Evolutionary conservation across 2,113 vertebrate genomes (phyloP), one percentile per base, ranked within the genome.

Genomic region (Siniperca chuatsi): DNA sequence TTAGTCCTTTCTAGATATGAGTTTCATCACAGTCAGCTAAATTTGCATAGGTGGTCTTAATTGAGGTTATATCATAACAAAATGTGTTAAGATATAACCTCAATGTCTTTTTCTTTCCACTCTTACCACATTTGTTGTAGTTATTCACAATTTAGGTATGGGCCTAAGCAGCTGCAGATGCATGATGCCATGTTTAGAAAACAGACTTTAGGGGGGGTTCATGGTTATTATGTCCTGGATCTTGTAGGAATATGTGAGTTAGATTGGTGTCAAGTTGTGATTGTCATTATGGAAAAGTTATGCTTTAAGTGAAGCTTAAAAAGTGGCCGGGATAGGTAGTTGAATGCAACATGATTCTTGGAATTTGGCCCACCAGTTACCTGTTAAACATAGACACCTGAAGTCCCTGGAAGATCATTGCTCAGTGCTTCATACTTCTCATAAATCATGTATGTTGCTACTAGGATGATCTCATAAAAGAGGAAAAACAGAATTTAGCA

Each of bases 81-180:
- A 83, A 70, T 37, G 71, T 81, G 54, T 54, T 52, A 44, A 18
- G 58, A 52, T 70, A 42, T 52, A 79, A 69, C 42, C 52, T 58
- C 76, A 35, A 1, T 10, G 55, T 81, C 29, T 83, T 79, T 87
- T 81, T 75, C 60, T 81, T 74, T 83, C 61, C 83, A 82, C 89
- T 71, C 78, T 85, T 75, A 85, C 76, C 83, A 87, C 85, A 78
- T 79, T 86, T 90, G 85, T 86, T 87, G 87, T 78, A 84, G 77
- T 82, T 89, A 67, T 84, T 92, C 80, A 90, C 78, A 86, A 89
- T 83, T 85, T 42, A 91, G 91, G 82, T 92, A 90, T 82, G 81
- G 88, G 79, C 69, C 81, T 82, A 75, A 84, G 85, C 90, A 78
- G 88, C 90, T 83, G 86, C 82, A 81, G 77, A 88, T 92, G 82